A percentile compares a stretch with the other conserved stretches of the same genome.
These are phyloP conservation scores for Drosophila lacicola DNA, from an alignment of 2,888 invertebrate species.

Conservation along the genomic window DNA sequence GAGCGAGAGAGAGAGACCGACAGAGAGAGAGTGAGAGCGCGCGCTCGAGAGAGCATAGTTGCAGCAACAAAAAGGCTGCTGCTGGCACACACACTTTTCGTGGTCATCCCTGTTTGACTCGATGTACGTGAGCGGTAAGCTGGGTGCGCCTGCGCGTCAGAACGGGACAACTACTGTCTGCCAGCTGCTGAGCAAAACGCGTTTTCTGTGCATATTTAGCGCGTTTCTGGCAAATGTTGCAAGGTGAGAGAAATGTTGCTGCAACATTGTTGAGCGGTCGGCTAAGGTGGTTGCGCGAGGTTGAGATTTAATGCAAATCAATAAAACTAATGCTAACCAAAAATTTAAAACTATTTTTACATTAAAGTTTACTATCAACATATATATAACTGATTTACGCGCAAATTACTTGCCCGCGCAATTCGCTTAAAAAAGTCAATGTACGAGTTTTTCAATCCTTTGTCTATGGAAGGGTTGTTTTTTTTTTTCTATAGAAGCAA, in stretches of 20 bases:
- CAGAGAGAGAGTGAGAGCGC: constrained; percentile 12
- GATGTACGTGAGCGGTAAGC: constrained; percentile 41
- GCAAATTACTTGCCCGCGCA: constrained; percentile 27
- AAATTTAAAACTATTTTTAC: not conserved
- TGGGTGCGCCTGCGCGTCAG: constrained; percentile 58
- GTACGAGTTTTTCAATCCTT: constrained; percentile 18
- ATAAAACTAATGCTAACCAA: not conserved
- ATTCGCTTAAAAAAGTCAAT: constrained; percentile 5
- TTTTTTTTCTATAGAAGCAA: constrained; percentile 11
- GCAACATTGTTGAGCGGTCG: constrained; percentile 54
- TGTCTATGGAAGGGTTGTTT: constrained; percentile 43
- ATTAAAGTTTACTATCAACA: not conserved
- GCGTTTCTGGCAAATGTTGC: constrained; percentile 43
- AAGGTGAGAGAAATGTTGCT: constrained; percentile 50
- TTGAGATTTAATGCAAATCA: not conserved
- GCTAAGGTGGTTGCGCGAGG: not conserved
- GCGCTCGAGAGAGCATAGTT: constrained; percentile 14
- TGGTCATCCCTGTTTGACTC: constrained; percentile 51
- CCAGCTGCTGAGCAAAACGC: constrained; percentile 45
- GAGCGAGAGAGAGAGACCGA: not conserved
- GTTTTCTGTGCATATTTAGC: constrained; percentile 57
- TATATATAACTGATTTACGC: not conserved
- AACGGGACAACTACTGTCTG: constrained; percentile 52
- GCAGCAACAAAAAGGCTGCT: constrained; percentile 31
- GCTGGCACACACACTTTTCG: constrained; percentile 22